A percentile compares a stretch with the other conserved stretches of the same genome.
Evolutionary conservation across 2,888 invertebrate species (phyloP).

Genomic region (Parasteatoda lunata): DNA sequence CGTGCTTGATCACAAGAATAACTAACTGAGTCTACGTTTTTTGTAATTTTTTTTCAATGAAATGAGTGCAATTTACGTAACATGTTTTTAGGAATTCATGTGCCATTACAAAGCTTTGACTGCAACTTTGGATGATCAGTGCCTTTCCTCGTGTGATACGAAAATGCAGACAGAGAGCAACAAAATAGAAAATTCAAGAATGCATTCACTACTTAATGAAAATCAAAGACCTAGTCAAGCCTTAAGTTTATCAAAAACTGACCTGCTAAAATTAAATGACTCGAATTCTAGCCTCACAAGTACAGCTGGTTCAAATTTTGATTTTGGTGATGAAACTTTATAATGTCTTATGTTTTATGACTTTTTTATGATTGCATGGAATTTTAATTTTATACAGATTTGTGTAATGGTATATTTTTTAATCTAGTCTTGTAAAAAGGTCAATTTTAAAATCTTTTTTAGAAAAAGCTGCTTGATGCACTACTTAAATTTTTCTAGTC

Average conservation of each 20-base stretch:
- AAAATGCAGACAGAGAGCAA: background rate
- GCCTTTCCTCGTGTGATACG: background rate
- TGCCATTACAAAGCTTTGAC: constrained; percentile 42
- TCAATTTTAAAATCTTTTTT: too few species aligned
- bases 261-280: background rate
- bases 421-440: too few species aligned
- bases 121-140: constrained; percentile 8
- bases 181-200: background rate
- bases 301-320: constrained; percentile 12
- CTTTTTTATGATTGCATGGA: too few species aligned
- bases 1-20: too few species aligned
- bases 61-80: too few species aligned
- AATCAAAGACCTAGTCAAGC: background rate
- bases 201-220: background rate
- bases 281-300: constrained; percentile 13
- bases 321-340: background rate
- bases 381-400: too few species aligned
- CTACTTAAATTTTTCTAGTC: too few species aligned
- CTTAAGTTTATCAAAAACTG: background rate
- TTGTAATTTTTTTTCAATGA: too few species aligned
- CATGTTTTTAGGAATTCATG: constrained; percentile 38
- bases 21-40: too few species aligned
- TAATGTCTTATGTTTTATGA: too few species aligned
- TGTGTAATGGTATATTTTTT: too few species aligned
- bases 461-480: too few species aligned